These are phyloP conservation scores for Cryptophagus acutangulus DNA, from an alignment of 2,888 invertebrate species.

Conservation along the genomic window DNA sequence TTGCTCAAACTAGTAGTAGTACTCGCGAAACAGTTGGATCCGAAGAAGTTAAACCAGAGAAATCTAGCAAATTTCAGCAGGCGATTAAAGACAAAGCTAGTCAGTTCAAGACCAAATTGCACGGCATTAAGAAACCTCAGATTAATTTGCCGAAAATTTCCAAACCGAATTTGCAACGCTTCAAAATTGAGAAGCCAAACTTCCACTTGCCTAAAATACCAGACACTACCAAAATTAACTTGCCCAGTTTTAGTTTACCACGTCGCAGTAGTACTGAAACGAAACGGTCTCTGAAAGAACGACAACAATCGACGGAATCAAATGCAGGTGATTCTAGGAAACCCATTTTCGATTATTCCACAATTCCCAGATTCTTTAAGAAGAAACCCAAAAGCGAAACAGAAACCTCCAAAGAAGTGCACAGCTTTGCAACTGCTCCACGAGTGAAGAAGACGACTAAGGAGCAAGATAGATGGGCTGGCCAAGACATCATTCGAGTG, in stretches of 20 bases:
- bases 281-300: slow-evolving; percentile 43
- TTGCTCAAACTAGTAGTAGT: neutral
- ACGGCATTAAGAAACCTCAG: slow-evolving; percentile 53
- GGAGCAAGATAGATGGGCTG: slow-evolving; percentile 25
- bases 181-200: slow-evolving; percentile 52
- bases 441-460: slow-evolving; percentile 46
- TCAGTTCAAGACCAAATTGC: slow-evolving; percentile 57
- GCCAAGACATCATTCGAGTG: slow-evolving; percentile 36
- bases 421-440: slow-evolving; percentile 62
- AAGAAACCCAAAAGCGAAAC: slow-evolving; percentile 25
- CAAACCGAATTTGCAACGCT: slow-evolving; percentile 44
- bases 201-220: slow-evolving; percentile 53
- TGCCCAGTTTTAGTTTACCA: slow-evolving; percentile 53
- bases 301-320: slow-evolving; percentile 51
- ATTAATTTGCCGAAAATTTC: slow-evolving; percentile 55
- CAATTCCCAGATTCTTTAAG: slow-evolving; percentile 69
- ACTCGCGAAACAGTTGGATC: slow-evolving; percentile 3
- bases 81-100: slow-evolving; percentile 47
- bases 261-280: slow-evolving; percentile 38
- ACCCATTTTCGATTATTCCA: slow-evolving; percentile 67
- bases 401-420: slow-evolving; percentile 42
- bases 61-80: slow-evolving; percentile 24
- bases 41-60: slow-evolving; percentile 12
- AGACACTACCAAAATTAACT: slow-evolving; percentile 57
- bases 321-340: slow-evolving; percentile 53